Percentiles rank a stretch among this genome's conserved stretches.
Evolutionary conservation across 2,113 vertebrate genomes (phyloP).

Genomic region (Hoplias malabaricus): DNA sequence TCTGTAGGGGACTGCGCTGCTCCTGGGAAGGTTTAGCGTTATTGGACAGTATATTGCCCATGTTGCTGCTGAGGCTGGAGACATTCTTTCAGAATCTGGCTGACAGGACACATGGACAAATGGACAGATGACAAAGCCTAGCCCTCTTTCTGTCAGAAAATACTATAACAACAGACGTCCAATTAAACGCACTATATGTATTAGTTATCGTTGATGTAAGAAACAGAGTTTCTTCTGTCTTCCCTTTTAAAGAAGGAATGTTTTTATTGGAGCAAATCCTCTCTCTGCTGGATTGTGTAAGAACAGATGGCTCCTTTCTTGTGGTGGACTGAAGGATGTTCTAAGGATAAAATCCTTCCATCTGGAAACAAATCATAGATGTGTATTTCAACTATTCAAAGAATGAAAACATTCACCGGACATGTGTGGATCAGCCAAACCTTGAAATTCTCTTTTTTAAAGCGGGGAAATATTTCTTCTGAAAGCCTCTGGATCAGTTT

Average conservation of each 20-base stretch:
- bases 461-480: too few relatives aligned
- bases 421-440: too few relatives aligned
- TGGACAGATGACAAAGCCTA: background rate
- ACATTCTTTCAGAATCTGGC: conserved; percentile 20
- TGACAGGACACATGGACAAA: conserved; percentile 22
- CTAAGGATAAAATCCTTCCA: background rate
- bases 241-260: background rate
- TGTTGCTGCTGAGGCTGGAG: conserved; percentile 81
- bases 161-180: background rate
- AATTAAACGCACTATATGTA: background rate
- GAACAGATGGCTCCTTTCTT: background rate
- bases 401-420: too few relatives aligned
- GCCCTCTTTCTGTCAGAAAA: background rate
- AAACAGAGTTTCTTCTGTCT: background rate
- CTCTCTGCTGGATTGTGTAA: background rate
- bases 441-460: too few relatives aligned
- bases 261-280: background rate
- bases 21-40: conserved; percentile 83
- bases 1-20: conserved; percentile 83
- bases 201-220: background rate
- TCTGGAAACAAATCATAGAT: background rate
- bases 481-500: too few relatives aligned
- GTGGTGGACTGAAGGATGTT: background rate
- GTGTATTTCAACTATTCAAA: background rate
- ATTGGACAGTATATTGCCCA: conserved; percentile 84